Evolutionary conservation across 2,888 invertebrate genomes (phyloP), one percentile per base, ranked within the genome.

Genomic region (Eristalis pertinax): DNA sequence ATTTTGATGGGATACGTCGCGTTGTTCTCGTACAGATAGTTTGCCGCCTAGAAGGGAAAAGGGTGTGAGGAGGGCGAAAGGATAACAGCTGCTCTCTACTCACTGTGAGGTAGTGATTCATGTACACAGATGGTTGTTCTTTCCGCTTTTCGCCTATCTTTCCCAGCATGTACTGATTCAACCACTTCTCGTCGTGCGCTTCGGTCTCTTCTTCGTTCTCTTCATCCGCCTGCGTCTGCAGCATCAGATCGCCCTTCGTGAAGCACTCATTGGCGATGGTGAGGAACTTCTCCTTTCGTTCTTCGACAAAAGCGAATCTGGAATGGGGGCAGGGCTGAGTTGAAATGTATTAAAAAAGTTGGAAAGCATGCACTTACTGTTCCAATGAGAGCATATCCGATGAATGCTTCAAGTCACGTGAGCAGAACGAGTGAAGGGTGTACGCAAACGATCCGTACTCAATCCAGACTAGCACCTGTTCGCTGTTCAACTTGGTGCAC

Each of bases 151-250:
- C 98, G 0, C 96, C 95, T 73, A 98, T 96, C 95, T 99, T 99
- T 0, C 98, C 99, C n/a, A 99, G 94, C 97, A 99, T 98, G 91
- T 98, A 99, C 92, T 97, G 97, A 91, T 97, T 96, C 43, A 98
- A 94, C 99, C 99, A 99, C 79, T 96, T 95, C 91, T 99, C 98
- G 91, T 98, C 98, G 88, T 95, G 95, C 0, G 94, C 92, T 88
- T 94, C 94, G 64, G 89, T 90, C 5, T 90, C 89, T 2, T 83
- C 80, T 7, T 90, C 90, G 22, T 87, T 81, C 22, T 86, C 86
- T 2, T 84, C 89, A 82, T 92, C 93, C 2, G 19, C 32, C 24
- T 75, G 69, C 64, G 92, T 93, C 82, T 95, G 94, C 75, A 95
- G 94, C 89, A 96, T 94, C 75, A 95, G 94, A 79, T 96, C 94